Conservation (phyloP, 1,140 invertebrate genomes). For the Temnothorax nylanderi region DNA sequence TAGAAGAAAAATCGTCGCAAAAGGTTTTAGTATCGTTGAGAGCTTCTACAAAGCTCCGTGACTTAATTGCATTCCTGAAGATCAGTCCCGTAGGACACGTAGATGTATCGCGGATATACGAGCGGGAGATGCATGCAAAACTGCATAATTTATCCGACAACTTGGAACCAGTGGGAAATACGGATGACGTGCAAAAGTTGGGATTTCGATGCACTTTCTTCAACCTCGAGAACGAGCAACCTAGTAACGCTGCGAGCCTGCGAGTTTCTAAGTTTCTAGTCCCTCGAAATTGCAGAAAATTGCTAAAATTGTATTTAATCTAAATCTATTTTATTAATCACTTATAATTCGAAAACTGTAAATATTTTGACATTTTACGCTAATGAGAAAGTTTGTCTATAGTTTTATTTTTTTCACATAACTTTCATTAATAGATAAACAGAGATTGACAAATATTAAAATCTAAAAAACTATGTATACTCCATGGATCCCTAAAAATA, state of each 20-base stretch:
- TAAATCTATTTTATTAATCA: background rate
- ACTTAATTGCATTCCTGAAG: conserved; percentile 67
- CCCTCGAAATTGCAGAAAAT: background rate
- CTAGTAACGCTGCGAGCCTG: background rate
- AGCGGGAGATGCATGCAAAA: conserved; percentile 62
- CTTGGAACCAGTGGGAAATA: conserved; percentile 47
- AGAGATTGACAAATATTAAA: background rate
- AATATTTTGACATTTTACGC: background rate
- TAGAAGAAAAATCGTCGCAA: conserved; percentile 10
- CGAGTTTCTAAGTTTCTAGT: background rate
- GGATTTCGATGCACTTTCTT: conserved; percentile 12
- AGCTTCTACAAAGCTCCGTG: background rate
- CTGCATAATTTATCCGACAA: conserved; percentile 68
- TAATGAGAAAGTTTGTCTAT: background rate
- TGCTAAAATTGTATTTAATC: background rate
- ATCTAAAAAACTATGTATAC: background rate
- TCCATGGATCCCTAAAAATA: background rate
- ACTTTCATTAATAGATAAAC: background rate
- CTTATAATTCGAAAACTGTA: background rate
- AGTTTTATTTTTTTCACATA: background rate
- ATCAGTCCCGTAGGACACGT: conserved; percentile 29
- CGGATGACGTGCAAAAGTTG: conserved; percentile 1
- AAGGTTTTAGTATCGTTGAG: background rate
- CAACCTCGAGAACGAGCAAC: background rate
- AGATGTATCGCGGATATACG: conserved; percentile 27